Evolutionary conservation across 2,113 vertebrate genomes (phyloP).

Genomic region (Capreolus pygargus): DNA sequence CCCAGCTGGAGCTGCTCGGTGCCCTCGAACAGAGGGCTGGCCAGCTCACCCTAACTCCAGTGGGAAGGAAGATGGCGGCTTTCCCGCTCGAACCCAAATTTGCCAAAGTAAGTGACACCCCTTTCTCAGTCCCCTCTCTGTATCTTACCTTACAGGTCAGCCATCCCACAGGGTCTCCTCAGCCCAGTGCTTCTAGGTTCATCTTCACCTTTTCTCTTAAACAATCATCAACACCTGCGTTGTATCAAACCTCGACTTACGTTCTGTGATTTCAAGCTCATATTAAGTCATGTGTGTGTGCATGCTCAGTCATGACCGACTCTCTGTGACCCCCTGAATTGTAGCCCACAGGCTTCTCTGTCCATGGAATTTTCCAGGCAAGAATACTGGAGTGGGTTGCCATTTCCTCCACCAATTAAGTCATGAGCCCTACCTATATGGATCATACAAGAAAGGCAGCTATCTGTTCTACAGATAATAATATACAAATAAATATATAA

Average conservation of each 20-base stretch:
- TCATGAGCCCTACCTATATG: neutral
- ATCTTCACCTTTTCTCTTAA: neutral
- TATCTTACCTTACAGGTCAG: neutral
- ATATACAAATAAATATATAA: neutral
- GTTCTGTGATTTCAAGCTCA: neutral
- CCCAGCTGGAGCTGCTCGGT: slow-evolving; percentile 92
- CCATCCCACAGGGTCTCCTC: neutral
- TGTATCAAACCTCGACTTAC: neutral
- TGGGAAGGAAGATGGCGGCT: slow-evolving; percentile 96
- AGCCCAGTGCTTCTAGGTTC: neutral
- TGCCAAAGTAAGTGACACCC: slow-evolving; percentile 88
- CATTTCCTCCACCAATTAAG: neutral
- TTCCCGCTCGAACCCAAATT: slow-evolving; percentile 96
- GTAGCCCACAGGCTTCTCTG: neutral
- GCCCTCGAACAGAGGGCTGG: slow-evolving; percentile 88
- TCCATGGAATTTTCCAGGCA: neutral
- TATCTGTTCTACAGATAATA: neutral
- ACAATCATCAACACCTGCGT: neutral
- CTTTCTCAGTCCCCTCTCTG: neutral
- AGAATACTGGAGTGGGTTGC: neutral
- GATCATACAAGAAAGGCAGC: neutral
- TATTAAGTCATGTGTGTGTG: neutral
- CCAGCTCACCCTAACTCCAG: slow-evolving; percentile 86
- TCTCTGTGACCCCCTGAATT: neutral
- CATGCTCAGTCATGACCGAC: neutral